Conservation (phyloP, 2,888 invertebrate genomes). For the Perithous albicinctus region DNA sequence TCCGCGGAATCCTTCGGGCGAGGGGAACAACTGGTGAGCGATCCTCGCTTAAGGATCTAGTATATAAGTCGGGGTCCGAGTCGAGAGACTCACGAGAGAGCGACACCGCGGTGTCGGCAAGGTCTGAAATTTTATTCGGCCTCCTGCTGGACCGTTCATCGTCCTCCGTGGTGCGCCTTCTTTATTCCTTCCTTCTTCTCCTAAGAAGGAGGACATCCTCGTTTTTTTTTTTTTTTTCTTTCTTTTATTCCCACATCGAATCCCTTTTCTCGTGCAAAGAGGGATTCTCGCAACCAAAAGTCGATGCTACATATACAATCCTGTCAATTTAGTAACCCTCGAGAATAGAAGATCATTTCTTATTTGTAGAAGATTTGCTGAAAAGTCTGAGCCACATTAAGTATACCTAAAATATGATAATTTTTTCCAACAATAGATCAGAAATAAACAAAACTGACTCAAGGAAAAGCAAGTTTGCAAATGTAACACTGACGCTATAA, state of each 20-base stretch:
- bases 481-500: too few relatives aligned
- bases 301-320: background rate
- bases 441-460: background rate
- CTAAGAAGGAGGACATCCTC: background rate
- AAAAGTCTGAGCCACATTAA: background rate
- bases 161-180: constrained; percentile 24
- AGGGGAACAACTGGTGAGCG: constrained; percentile 49
- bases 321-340: background rate
- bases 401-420: background rate
- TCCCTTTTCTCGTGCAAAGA: constrained; percentile 4
- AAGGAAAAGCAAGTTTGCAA: too few relatives aligned
- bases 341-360: background rate
- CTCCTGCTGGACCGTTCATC: constrained; percentile 52
- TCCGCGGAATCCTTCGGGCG: constrained; percentile 63
- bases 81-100: constrained; percentile 60
- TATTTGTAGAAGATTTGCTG: background rate
- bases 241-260: constrained; percentile 4
- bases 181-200: constrained; percentile 19
- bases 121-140: constrained; percentile 67
- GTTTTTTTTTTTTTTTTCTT: constrained; percentile 12
- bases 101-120: constrained; percentile 60
- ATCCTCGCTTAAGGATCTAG: constrained; percentile 63
- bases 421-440: background rate
- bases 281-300: background rate
- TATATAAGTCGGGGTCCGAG: constrained; percentile 52